Evolutionary conservation across 2,113 vertebrate species (phyloP).

Genomic region (Zootoca vivipara): DNA sequence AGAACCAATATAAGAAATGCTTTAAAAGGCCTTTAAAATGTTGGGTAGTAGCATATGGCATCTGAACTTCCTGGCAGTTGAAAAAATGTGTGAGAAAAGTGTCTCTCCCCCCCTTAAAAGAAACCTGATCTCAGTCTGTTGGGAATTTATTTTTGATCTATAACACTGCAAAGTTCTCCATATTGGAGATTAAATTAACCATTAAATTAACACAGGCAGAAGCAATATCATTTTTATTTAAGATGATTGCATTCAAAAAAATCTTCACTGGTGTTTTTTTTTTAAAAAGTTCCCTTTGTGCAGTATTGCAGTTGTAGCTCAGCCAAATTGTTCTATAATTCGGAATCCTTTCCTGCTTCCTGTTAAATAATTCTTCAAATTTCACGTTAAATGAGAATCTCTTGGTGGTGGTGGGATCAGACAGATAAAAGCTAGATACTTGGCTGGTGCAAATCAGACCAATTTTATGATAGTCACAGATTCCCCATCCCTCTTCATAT

Average conservation of each 20-base stretch:
- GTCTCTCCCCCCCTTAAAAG: slow-evolving; percentile 37
- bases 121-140: slow-evolving; percentile 21
- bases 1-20: not conserved
- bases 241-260: slow-evolving; percentile 47
- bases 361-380: slow-evolving; percentile 60
- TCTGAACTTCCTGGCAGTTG: slow-evolving; percentile 42
- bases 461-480: not conserved
- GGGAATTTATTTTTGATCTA: slow-evolving; percentile 40
- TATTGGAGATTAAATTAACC: slow-evolving; percentile 71
- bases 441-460: slow-evolving; percentile 43
- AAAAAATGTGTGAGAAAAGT: slow-evolving; percentile 26
- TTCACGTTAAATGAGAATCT: slow-evolving; percentile 34
- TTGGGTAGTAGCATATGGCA: slow-evolving; percentile 29
- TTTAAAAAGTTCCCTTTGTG: slow-evolving; percentile 38
- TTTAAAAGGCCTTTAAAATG: slow-evolving; percentile 28
- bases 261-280: slow-evolving; percentile 33
- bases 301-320: slow-evolving; percentile 49
- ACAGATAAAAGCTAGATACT: not conserved
- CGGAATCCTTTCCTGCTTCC: slow-evolving; percentile 30
- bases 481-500: not conserved
- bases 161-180: slow-evolving; percentile 40
- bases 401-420: slow-evolving; percentile 4
- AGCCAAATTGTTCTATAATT: slow-evolving; percentile 56
- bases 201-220: slow-evolving; percentile 64
- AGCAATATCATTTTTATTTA: slow-evolving; percentile 55